Percentiles rank a stretch among this genome's conserved stretches.
phyloP scores from a whole-genome alignment of 2,113 vertebrate species.

The Sitta europaea region DNA sequence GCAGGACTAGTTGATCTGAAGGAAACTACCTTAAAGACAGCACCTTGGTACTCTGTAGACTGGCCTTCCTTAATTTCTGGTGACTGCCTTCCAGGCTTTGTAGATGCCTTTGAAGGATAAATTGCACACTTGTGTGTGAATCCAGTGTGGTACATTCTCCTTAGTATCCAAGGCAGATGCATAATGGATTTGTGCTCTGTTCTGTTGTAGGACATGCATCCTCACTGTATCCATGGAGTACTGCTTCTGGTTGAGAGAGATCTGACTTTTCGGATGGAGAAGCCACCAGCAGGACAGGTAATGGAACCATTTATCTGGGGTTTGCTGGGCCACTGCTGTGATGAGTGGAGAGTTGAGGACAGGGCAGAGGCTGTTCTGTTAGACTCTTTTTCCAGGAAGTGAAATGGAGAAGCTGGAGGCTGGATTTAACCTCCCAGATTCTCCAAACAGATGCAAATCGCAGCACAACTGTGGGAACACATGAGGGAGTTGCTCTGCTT shows the following conservation, averaged over 20 bases:
- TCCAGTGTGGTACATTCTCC: neutral
- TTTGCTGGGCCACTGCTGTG: neutral
- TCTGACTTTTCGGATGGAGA: slow-evolving; percentile 68
- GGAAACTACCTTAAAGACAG: neutral
- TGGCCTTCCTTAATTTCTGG: neutral
- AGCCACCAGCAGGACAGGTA: slow-evolving; percentile 79
- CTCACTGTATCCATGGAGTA: slow-evolving; percentile 78
- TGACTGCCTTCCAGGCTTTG: neutral
- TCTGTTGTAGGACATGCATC: slow-evolving; percentile 65
- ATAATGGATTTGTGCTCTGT: neutral
- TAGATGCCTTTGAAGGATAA: neutral
- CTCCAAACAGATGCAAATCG: neutral
- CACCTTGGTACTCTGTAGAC: neutral
- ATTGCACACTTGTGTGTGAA: neutral
- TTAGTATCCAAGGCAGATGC: neutral
- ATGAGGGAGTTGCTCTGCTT: neutral
- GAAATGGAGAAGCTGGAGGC: neutral
- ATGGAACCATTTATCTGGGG: neutral
- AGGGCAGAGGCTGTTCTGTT: neutral
- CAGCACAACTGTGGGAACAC: neutral
- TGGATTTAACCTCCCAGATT: slow-evolving; percentile 1
- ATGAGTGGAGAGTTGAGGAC: neutral
- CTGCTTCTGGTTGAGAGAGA: slow-evolving; percentile 82
- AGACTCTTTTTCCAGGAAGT: neutral
- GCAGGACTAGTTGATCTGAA: neutral